These are phyloP conservation scores for Armadillidium nasatum DNA, from an alignment of 1,140 invertebrate species.

Conservation along the genomic window DNA sequence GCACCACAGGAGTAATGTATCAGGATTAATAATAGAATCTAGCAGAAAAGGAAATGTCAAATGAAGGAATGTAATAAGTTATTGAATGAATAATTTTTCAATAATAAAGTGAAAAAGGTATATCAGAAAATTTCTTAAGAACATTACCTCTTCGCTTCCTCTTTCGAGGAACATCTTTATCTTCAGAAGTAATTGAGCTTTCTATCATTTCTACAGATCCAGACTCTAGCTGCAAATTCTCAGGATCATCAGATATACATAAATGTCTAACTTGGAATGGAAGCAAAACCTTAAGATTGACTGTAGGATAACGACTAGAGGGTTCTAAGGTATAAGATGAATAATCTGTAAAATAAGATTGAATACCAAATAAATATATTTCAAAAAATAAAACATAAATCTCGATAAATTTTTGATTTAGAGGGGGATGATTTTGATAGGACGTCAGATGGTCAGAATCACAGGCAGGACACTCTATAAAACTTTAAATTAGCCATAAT, in stretches of 20 bases:
- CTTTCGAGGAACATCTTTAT: conserved; percentile 59
- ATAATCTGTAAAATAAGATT: too few relatives aligned
- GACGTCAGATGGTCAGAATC: too few relatives aligned
- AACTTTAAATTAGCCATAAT: too few relatives aligned
- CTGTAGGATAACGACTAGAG: conserved; percentile 58
- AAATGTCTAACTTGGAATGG: conserved; percentile 62
- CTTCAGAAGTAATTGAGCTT: too few relatives aligned
- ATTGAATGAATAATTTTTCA: too few relatives aligned
- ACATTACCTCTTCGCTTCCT: conserved; percentile 58
- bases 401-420: too few relatives aligned
- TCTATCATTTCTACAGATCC: conserved; percentile 45
- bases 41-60: not conserved
- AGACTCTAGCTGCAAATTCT: conserved; percentile 45
- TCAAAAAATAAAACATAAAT: too few relatives aligned
- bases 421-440: too few relatives aligned
- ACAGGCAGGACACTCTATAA: too few relatives aligned
- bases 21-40: conserved; percentile 64
- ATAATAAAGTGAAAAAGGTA: not conserved
- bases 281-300: conserved; percentile 57
- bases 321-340: conserved; percentile 85
- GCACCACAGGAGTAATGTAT: conserved; percentile 70
- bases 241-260: conserved; percentile 60
- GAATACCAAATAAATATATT: too few relatives aligned
- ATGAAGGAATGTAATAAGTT: not conserved
- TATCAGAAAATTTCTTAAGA: not conserved